phyloP scores from a whole-genome alignment of 2,113 vertebrate genomes.

The Chlamydotis undulata region DNA sequence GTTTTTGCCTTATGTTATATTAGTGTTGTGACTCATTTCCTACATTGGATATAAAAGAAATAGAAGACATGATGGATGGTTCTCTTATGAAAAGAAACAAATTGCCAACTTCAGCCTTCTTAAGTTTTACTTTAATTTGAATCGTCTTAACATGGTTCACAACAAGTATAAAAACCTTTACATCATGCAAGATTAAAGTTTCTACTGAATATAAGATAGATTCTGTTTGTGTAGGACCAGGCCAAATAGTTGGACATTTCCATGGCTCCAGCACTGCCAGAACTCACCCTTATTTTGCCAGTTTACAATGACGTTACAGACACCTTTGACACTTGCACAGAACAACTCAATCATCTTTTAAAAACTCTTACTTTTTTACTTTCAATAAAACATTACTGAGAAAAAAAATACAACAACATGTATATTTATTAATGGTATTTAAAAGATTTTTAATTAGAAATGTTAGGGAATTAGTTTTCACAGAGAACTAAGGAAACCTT shows the following conservation, averaged over 20 bases:
- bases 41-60: background rate
- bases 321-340: background rate
- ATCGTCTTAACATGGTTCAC: background rate
- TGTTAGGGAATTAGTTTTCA: background rate
- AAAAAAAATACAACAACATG: too few species aligned
- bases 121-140: background rate
- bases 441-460: background rate
- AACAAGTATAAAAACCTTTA: background rate
- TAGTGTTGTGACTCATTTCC: background rate
- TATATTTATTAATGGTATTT: background rate
- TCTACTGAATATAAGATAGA: background rate
- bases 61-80: background rate
- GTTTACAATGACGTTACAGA: background rate
- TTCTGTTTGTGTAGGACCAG: background rate
- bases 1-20: background rate
- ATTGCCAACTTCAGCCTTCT: background rate
- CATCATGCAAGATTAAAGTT: background rate
- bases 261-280: background rate
- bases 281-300: background rate
- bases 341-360: background rate
- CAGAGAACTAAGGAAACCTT: background rate
- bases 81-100: background rate
- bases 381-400: background rate
- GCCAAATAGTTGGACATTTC: background rate
- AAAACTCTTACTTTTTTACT: background rate